Conservation (phyloP, 2,113 vertebrate species). For the Dissostichus mawsoni region DNA sequence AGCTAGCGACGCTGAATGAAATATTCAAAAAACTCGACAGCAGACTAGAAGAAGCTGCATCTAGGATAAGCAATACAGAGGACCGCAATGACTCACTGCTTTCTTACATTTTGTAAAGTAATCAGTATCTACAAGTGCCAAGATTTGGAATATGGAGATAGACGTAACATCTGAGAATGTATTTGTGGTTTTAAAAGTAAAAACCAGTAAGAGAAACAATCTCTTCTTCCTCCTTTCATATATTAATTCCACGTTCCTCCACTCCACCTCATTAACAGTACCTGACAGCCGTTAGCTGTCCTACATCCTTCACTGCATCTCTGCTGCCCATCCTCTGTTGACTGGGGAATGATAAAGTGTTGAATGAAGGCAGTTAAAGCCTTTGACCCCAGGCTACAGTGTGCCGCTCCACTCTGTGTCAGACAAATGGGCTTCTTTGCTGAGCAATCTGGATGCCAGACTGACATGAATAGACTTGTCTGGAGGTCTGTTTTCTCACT, state of each 20-base stretch:
- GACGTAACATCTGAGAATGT: too few species aligned
- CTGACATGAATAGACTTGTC: background rate
- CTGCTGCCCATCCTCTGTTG: background rate
- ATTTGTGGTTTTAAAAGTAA: too few species aligned
- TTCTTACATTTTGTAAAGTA: too few species aligned
- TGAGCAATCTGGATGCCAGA: background rate
- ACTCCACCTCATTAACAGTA: background rate
- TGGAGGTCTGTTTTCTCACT: background rate
- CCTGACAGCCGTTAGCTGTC: background rate
- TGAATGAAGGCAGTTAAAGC: constrained; percentile 13
- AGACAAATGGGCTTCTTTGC: constrained; percentile 1
- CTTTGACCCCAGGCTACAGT: constrained; percentile 13
- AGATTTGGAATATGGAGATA: too few species aligned
- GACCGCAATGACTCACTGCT: too few species aligned
- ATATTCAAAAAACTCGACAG: too few species aligned
- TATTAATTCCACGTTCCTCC: background rate
- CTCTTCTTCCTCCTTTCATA: background rate
- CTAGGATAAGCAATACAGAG: too few species aligned
- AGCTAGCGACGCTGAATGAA: too few species aligned
- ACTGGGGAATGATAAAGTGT: constrained; percentile 1
- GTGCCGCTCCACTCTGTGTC: background rate
- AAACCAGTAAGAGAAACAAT: background rate
- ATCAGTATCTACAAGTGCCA: too few species aligned
- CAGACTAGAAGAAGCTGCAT: too few species aligned
- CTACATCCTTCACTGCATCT: background rate